These are phyloP conservation scores for Rhabdornis inornatus DNA, from an alignment of 2,113 vertebrate genomes.

Conservation along the genomic window DNA sequence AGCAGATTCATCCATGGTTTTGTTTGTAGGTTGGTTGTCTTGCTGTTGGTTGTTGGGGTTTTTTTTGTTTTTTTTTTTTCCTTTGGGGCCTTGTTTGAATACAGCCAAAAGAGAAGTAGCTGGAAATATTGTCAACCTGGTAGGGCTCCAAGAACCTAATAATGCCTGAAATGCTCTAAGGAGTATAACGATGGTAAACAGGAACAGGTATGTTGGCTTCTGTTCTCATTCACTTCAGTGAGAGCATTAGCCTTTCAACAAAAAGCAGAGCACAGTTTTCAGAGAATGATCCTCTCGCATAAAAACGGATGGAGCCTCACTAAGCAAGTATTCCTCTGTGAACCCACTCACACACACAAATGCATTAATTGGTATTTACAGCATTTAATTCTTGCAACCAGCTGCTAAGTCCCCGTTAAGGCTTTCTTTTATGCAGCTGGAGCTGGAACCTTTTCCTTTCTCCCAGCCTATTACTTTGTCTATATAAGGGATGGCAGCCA, in stretches of 20 bases:
- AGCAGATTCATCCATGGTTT: slow-evolving; percentile 59
- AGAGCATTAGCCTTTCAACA: slow-evolving; percentile 28
- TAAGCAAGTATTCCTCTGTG: not conserved
- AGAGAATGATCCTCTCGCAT: not conserved
- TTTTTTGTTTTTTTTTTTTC: not conserved
- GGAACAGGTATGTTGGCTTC: slow-evolving; percentile 64
- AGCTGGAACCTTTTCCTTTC: slow-evolving; percentile 46
- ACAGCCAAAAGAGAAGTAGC: slow-evolving; percentile 39
- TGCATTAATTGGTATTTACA: slow-evolving; percentile 9
- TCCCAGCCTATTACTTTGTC: slow-evolving; percentile 33
- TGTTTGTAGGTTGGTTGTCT: slow-evolving; percentile 36
- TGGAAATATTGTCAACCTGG: slow-evolving; percentile 64
- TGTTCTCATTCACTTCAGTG: slow-evolving; percentile 13
- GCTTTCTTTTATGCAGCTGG: slow-evolving; percentile 52
- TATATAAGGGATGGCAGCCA: slow-evolving; percentile 63
- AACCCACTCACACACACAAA: not conserved
- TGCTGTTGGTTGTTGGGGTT: not conserved
- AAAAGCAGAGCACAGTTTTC: slow-evolving; percentile 7
- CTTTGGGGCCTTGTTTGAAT: slow-evolving; percentile 49
- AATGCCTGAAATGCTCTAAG: slow-evolving; percentile 58
- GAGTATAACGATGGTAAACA: slow-evolving; percentile 38
- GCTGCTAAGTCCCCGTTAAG: slow-evolving; percentile 54
- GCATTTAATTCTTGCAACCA: slow-evolving; percentile 47
- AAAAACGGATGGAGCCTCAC: not conserved
- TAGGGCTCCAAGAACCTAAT: slow-evolving; percentile 60